Percentiles rank a stretch among this genome's conserved stretches.
Conservation (phyloP, 2,797 vertebrate genomes). For the Avahi laniger region DNA sequence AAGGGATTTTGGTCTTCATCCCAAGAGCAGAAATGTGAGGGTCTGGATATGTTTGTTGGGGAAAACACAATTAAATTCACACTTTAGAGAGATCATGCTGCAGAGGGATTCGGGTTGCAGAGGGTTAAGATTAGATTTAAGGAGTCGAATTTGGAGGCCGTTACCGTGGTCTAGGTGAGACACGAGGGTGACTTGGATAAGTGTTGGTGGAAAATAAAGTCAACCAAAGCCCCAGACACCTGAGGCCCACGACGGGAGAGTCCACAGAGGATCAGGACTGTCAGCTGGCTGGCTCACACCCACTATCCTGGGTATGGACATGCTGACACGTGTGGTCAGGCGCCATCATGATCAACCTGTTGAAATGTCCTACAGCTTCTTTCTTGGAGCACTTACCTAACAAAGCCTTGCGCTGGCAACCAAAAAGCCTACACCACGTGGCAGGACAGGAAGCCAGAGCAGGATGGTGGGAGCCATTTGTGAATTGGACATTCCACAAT, state of each 20-base stretch:
- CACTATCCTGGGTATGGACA: not conserved
- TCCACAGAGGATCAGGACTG: not conserved
- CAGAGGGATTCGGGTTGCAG: no score
- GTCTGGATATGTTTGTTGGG: not conserved
- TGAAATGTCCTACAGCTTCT: not conserved
- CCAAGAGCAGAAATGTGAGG: not conserved
- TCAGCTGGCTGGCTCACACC: not conserved
- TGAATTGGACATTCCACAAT: not conserved
- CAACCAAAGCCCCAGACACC: not conserved
- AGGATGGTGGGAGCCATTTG: not conserved
- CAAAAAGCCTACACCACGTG: not conserved
- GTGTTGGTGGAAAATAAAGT: not conserved
- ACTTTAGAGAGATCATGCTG: not conserved
- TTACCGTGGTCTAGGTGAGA: fast-evolving
- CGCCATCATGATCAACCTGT: not conserved
- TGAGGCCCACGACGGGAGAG: not conserved
- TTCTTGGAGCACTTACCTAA: not conserved
- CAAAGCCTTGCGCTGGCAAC: not conserved
- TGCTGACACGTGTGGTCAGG: not conserved
- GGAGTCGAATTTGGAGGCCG: not conserved
- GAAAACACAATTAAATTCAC: not conserved
- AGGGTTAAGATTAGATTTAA: not conserved
- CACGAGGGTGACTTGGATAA: not conserved
- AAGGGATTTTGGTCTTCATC: not conserved
- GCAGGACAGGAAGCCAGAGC: not conserved